Base-by-base conservation (phyloP, 2,888 invertebrate genomes). In the Dynastes maya region DNA sequence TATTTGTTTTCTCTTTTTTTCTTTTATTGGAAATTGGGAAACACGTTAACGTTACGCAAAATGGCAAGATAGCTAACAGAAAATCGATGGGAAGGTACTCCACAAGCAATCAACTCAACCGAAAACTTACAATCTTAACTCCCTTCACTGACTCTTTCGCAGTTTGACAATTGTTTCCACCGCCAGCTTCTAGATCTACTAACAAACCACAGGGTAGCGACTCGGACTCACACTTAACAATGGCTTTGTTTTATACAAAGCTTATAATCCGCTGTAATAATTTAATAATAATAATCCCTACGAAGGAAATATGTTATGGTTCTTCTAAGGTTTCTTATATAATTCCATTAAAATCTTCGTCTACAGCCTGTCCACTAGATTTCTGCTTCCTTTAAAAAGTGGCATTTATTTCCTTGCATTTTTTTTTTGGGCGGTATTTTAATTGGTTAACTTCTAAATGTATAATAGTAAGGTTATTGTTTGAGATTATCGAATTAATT, bases 241-340 rank as follows among this genome's bases (percentile, higher is more conserved):
- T 61, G 45, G 27, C 45, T 45, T 74, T 45, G 27, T 61, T 74
- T 74, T 74, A 74, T 61, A 74, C 13, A 61, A 45, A 61, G 4
- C 61, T 61, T 74, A 74, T 71, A 74, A 61, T 74, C 72, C 61
- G 45, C 61, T 45, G 27, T 68, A 51, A 68, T 68, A 68, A 68
- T 68, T 68, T 68, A 68, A 68, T 68, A 68, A 68, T 27, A 68
- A 68, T 68, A 68, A 68, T 68, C 68, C 68, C n/a, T 22, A 37
- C 61, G 16, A 61, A 74, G 45, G 45, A 74, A 74, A 74, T 58
- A 61, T 72, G 72, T 72, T 61, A 61, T 61, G 72, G 16, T 49
- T 22, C 45, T 72, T 51, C 4, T 29, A 40, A n/a, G 72, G 61
- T 61, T 74, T 61, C 61, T 27, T 40, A 74, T 58, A 55, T 71